These are phyloP conservation scores for Silurus glanis DNA, from an alignment of 2,113 vertebrate species.

Conservation along the genomic window DNA sequence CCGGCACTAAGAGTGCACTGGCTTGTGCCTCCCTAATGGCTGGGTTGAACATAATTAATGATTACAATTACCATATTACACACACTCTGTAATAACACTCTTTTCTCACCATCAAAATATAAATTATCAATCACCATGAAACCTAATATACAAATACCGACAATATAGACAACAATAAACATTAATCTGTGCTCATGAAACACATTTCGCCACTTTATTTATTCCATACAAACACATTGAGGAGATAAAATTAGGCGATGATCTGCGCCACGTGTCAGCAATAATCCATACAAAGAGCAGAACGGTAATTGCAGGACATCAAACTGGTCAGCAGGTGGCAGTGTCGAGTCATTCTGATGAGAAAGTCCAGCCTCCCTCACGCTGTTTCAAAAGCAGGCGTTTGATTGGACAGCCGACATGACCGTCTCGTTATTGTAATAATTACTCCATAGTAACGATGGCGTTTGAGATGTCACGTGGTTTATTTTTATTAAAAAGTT, in stretches of 20 bases:
- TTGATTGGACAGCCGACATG: not conserved
- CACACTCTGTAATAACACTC: not conserved
- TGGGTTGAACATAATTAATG: not conserved
- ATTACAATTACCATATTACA: not conserved
- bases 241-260: not conserved
- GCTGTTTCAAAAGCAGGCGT: not conserved
- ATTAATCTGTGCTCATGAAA: not conserved
- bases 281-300: not conserved
- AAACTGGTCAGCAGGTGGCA: constrained; percentile 6
- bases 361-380: not conserved
- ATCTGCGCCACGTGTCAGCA: constrained; percentile 8
- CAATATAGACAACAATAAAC: not conserved
- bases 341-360: not conserved
- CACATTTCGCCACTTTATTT: not conserved
- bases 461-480: not conserved
- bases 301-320: not conserved
- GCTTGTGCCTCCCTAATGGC: no score
- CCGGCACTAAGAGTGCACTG: no score
- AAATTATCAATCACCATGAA: not conserved
- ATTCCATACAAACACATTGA: not conserved
- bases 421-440: not conserved
- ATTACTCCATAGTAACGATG: not conserved
- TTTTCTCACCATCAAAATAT: not conserved
- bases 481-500: not conserved
- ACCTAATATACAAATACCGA: not conserved